Conservation (phyloP, 2,113 vertebrate species). For the Cyprinodon brontotheroides region DNA sequence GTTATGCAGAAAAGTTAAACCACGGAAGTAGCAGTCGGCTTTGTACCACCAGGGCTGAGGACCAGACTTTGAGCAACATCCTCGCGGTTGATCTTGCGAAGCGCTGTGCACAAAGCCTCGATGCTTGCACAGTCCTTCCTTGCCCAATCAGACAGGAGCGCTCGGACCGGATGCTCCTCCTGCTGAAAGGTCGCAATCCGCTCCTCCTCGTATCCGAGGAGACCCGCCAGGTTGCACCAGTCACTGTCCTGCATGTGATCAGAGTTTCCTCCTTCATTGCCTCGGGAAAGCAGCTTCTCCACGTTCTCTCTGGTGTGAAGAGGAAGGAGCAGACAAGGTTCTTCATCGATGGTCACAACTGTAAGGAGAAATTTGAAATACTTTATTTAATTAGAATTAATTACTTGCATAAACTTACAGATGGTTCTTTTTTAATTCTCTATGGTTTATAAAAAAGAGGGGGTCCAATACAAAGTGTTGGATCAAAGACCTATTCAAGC, state of each 20-base stretch:
- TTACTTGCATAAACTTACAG: not conserved
- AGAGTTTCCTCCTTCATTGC: slow-evolving; percentile 58
- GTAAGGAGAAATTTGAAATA: slow-evolving; percentile 1
- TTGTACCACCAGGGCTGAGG: slow-evolving; percentile 67
- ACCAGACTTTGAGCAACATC: slow-evolving; percentile 91
- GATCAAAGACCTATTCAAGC: too few relatives aligned
- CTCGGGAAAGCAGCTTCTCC: slow-evolving; percentile 87
- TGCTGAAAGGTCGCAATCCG: slow-evolving; percentile 87
- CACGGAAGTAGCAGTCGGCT: slow-evolving; percentile 90
- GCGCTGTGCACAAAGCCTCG: slow-evolving; percentile 85
- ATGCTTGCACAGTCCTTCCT: slow-evolving; percentile 89
- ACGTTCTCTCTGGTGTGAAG: slow-evolving; percentile 89
- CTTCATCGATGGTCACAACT: slow-evolving; percentile 86
- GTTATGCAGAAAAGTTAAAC: slow-evolving; percentile 80
- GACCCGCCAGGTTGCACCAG: slow-evolving; percentile 89
- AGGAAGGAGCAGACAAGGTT: slow-evolving; percentile 82
- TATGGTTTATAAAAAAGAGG: too few relatives aligned
- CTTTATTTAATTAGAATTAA: not conserved
- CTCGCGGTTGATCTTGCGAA: slow-evolving; percentile 89
- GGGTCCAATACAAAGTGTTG: too few relatives aligned
- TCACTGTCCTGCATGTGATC: slow-evolving; percentile 83
- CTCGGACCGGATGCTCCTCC: slow-evolving; percentile 85
- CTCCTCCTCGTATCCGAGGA: slow-evolving; percentile 92
- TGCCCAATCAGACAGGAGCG: slow-evolving; percentile 90
- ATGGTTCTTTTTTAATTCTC: not conserved